Conservation (phyloP, 2,888 invertebrate species). For the Exephanes ischioxanthus region DNA sequence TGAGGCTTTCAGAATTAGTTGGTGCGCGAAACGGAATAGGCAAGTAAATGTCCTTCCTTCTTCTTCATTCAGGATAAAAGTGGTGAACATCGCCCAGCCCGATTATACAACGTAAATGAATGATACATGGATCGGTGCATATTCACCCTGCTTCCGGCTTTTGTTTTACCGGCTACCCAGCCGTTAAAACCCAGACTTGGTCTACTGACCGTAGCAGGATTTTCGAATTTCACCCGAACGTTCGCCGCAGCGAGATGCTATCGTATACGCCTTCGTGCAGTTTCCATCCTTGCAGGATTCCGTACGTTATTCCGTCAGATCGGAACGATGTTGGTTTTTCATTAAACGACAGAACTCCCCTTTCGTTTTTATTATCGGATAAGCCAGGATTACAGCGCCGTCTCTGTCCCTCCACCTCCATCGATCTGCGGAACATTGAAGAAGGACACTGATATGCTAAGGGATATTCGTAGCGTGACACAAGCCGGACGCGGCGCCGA, state of each 20-base stretch:
- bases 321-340: constrained; percentile 64
- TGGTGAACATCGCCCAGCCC: neutral
- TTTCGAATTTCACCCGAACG: neutral
- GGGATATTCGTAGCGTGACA: constrained; percentile 45
- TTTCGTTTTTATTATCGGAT: constrained; percentile 60
- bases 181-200: neutral
- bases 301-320: constrained; percentile 1
- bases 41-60: neutral
- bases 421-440: neutral
- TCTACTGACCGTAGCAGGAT: neutral
- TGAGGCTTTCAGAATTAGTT: no score
- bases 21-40: no score
- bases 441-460: constrained; percentile 35
- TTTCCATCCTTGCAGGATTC: neutral
- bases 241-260: neutral
- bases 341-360: constrained; percentile 54
- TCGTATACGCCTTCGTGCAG: neutral
- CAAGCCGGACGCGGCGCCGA: constrained; percentile 36
- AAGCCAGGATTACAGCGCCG: constrained; percentile 59
- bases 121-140: neutral
- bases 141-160: neutral
- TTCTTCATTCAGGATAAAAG: neutral
- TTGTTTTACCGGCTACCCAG: neutral
- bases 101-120: neutral
- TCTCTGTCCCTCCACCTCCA: neutral